Evolutionary conservation across 1,140 invertebrate genomes (phyloP).

Genomic region (Penaeus japonicus): DNA sequence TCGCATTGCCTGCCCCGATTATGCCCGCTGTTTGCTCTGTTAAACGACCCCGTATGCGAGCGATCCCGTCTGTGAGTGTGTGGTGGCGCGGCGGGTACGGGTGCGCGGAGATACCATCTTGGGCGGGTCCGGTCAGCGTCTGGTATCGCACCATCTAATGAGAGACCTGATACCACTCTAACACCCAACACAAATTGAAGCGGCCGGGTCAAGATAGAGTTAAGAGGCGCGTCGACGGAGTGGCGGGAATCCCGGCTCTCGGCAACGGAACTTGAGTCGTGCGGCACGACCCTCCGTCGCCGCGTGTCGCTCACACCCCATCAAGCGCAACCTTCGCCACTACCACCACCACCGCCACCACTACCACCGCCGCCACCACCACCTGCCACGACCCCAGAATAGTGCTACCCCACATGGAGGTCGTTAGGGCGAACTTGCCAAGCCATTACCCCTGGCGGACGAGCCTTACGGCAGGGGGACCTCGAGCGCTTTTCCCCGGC

Average conservation of each 20-base stretch:
- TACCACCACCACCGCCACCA: neutral
- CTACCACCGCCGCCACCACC: neutral
- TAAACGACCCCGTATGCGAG: no score
- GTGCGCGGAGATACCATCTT: conserved; percentile 34
- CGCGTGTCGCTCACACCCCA: neutral
- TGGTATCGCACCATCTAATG: conserved; percentile 47
- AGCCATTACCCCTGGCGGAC: no score
- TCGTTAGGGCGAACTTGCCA: neutral
- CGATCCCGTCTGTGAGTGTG: no score
- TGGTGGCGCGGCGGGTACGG: no score
- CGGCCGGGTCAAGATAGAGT: conserved; percentile 17
- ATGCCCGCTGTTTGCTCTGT: no score
- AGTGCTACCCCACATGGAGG: neutral
- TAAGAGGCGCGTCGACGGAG: neutral
- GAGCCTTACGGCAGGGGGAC: no score
- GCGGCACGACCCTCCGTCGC: neutral
- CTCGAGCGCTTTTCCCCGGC: no score
- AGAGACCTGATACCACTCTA: conserved; percentile 34
- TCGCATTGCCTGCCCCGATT: no score
- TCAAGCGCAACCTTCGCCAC: conserved; percentile 22
- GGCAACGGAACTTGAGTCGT: neutral
- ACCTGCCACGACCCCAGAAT: neutral
- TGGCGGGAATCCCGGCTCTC: conserved; percentile 21
- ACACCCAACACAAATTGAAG: conserved; percentile 42
- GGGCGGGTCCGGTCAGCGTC: conserved; percentile 28